These are phyloP conservation scores for Hypocryptadius cinnamomeus DNA, from an alignment of 2,113 vertebrate species.

Conservation along the genomic window DNA sequence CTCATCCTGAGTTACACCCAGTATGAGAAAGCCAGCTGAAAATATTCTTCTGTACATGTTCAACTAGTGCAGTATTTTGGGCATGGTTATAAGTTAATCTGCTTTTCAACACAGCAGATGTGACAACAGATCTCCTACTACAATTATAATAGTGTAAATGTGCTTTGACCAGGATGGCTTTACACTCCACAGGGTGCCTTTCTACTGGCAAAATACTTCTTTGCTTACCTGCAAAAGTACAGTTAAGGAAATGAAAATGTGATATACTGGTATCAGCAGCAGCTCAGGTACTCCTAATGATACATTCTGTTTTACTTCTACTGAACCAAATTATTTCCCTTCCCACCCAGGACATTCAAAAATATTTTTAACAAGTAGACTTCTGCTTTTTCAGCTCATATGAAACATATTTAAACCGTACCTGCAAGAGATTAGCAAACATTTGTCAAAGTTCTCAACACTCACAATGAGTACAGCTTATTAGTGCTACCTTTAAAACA, in stretches of 20 bases:
- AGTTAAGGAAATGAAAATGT: background rate
- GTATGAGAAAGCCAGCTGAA: background rate
- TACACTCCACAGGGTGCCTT: background rate
- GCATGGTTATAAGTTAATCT: background rate
- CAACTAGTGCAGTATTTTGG: background rate
- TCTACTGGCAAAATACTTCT: background rate
- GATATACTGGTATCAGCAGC: background rate
- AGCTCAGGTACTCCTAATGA: background rate
- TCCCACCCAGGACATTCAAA: background rate
- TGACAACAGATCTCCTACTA: background rate
- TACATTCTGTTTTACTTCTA: background rate
- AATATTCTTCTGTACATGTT: background rate
- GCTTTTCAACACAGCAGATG: background rate
- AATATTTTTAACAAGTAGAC: background rate
- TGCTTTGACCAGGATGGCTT: background rate
- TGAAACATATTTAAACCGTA: background rate
- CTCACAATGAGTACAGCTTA: background rate
- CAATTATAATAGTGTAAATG: background rate
- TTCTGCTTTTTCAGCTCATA: background rate
- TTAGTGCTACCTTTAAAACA: background rate
- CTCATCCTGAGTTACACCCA: background rate
- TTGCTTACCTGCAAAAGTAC: background rate
- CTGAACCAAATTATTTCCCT: background rate
- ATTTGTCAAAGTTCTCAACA: background rate
- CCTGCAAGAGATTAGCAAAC: background rate